A percentile compares a stretch with the other conserved stretches of the same genome.
phyloP scores from a whole-genome alignment of 1,140 invertebrate species.

The Caenorhabditis inopinata region DNA sequence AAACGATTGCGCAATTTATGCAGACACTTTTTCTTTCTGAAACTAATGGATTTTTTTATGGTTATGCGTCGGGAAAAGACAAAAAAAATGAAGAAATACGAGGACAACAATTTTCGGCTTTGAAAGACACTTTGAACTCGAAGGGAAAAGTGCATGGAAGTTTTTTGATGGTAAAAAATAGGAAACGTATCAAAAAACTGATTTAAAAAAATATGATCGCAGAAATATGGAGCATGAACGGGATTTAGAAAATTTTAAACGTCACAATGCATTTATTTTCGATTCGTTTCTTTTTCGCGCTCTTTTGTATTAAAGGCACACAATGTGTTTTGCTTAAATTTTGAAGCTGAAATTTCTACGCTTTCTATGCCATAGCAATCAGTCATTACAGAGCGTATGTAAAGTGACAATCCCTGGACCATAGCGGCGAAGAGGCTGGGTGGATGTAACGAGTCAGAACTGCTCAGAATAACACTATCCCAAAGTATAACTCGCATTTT shows the following conservation, averaged over 20 bases:
- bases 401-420: too few relatives aligned
- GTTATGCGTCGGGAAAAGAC: neutral
- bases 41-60: constrained; percentile 1
- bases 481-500: too few relatives aligned
- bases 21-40: neutral
- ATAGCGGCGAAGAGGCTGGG: too few relatives aligned
- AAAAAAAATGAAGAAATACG: neutral
- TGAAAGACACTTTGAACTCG: neutral
- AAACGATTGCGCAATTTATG: neutral
- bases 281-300: too few relatives aligned
- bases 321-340: neutral
- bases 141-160: neutral
- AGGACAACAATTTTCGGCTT: neutral
- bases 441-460: too few relatives aligned
- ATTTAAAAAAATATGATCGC: neutral
- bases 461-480: too few relatives aligned
- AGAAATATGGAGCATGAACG: neutral
- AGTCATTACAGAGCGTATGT: too few relatives aligned
- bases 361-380: too few relatives aligned
- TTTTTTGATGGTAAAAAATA: neutral
- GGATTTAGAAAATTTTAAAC: neutral
- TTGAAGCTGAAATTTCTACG: neutral
- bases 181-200: neutral
- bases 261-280: too few relatives aligned
- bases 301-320: constrained; percentile 7